Base-by-base conservation (phyloP, 2,113 vertebrate genomes). In the Otocyon megalotis region DNA sequence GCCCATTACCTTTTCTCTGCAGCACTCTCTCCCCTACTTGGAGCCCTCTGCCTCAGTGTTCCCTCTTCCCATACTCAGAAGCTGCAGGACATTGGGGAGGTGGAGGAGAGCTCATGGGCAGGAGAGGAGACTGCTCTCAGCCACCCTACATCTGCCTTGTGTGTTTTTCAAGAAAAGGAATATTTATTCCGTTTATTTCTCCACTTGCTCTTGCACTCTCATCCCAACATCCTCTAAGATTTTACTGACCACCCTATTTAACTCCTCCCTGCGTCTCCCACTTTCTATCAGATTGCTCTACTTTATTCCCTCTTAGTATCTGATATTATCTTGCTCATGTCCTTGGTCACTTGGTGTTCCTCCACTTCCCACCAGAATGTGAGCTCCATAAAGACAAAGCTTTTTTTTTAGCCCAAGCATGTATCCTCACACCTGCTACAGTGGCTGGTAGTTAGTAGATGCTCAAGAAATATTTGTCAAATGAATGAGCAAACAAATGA, bases 391-490 rank as follows among this genome's bases (percentile, higher is more conserved):
- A 80, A 56, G 8, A 37, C 5, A 93, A 77, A 65, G 16, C 1
- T 7, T 17, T 65, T 86, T 88, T 65, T 82, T 88, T 63, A 65
- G 4, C 43, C 32, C 32, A 84, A 92, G 7, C 32, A 37, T 93
- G 8, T 80, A 19, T 76, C 48, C 43, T 89, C 24, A 56, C 89
- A 17, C 69, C 37, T 35, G 65, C 9, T 20, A 71, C 13, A 53
- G 24, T 65, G 20, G 11, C 26, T 93, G 9, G 2, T 6, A 84
- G 16, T 83, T 80, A 80, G 26, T 60, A 85, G 53, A 90, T 77
- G 8, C 48, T 67, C 12, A 71, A 48, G 58, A 67, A 90, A 71
- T 93, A 81, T 76, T 88, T 95, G 37, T 63, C 85, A 54, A 92
- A 83, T 90, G 79, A 93, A 65, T 90, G 35, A 94, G 12, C 53